Percentiles rank a stretch among this genome's conserved stretches.
phyloP scores from a whole-genome alignment of 2,888 invertebrate species.

The Crepidodera aurea region DNA sequence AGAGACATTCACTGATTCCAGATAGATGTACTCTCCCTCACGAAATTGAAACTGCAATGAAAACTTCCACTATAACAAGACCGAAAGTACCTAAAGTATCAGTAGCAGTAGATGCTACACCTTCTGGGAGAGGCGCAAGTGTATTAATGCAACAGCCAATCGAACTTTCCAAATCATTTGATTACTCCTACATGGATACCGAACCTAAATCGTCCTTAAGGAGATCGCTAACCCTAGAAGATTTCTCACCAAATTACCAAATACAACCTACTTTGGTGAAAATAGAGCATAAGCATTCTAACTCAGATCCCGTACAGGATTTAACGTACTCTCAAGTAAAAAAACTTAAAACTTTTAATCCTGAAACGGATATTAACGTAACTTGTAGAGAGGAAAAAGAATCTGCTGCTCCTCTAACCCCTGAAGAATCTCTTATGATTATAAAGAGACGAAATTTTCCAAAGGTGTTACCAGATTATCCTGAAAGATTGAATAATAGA shows the following conservation, averaged over 20 bases:
- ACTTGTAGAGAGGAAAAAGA: conserved; percentile 72
- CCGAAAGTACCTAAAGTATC: conserved; percentile 72
- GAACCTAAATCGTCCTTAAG: conserved; percentile 54
- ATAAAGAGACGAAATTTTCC: conserved; percentile 83
- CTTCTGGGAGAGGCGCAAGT: conserved; percentile 75
- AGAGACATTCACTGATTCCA: conserved; percentile 13
- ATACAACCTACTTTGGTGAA: conserved; percentile 58
- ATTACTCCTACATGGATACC: conserved; percentile 53
- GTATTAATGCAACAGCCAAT: conserved; percentile 80
- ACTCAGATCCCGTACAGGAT: conserved; percentile 74
- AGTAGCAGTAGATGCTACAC: conserved; percentile 81
- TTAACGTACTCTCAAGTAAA: conserved; percentile 50
- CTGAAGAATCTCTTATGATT: conserved; percentile 75
- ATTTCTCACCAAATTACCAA: conserved; percentile 50
- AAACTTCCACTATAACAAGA: conserved; percentile 49
- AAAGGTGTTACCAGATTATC: conserved; percentile 84
- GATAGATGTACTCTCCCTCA: conserved; percentile 40
- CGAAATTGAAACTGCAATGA: conserved; percentile 43
- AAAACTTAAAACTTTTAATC: conserved; percentile 61
- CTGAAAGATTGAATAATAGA: conserved; percentile 64
- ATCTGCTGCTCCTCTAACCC: conserved; percentile 63
- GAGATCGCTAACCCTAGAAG: conserved; percentile 63
- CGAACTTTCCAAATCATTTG: conserved; percentile 74
- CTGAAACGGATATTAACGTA: conserved; percentile 72
- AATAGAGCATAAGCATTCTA: conserved; percentile 72